Conservation (phyloP, 2,113 vertebrate species). For the Elachura formosa region DNA sequence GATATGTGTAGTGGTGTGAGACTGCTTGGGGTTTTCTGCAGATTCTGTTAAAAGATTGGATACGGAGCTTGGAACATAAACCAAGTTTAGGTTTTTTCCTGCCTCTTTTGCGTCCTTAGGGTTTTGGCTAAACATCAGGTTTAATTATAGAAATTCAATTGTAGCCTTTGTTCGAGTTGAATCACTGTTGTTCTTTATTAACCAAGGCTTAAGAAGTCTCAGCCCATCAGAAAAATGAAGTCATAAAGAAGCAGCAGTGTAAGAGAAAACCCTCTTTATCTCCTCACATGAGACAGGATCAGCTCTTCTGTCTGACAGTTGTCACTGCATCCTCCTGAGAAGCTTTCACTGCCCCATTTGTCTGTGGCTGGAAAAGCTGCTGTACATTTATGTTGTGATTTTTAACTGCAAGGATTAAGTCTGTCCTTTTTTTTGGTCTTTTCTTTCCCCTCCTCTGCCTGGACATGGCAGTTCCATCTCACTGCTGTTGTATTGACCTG, state of each 20-base stretch:
- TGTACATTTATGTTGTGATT: neutral
- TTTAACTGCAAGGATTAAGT: neutral
- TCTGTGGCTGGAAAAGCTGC: neutral
- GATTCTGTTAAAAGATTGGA: neutral
- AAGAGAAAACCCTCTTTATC: neutral
- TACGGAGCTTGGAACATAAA: neutral
- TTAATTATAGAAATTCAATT: neutral
- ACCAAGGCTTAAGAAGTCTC: neutral
- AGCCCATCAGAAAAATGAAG: neutral
- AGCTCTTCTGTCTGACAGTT: neutral
- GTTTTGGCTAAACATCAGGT: neutral
- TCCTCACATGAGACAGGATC: neutral
- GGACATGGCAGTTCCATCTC: neutral
- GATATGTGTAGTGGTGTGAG: neutral
- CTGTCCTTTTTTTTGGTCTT: rapidly evolving
- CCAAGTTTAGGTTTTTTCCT: neutral
- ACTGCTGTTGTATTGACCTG: neutral
- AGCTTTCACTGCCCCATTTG: neutral
- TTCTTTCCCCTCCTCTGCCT: rapidly evolving
- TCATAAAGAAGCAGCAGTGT: neutral
- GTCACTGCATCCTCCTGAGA: neutral
- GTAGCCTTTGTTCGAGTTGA: neutral
- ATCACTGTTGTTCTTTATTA: neutral
- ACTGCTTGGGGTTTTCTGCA: neutral
- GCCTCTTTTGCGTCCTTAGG: neutral